Percentiles rank a stretch among this genome's conserved stretches.
Conservation (phyloP, 2,888 invertebrate species). For the Ectobius pallidus region DNA sequence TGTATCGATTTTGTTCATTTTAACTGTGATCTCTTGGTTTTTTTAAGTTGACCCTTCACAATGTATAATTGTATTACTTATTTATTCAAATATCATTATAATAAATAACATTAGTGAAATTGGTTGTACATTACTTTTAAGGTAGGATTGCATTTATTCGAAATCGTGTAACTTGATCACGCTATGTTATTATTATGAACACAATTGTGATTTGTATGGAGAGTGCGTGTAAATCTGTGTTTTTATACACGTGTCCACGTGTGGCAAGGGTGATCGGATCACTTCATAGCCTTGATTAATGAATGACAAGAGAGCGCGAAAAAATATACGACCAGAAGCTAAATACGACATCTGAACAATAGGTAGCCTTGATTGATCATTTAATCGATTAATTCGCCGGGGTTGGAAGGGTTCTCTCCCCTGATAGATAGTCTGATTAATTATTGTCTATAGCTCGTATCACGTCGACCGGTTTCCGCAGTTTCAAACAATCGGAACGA, state of each 20-base stretch:
- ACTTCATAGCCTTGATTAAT: slow-evolving; percentile 11
- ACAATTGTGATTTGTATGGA: too few relatives aligned
- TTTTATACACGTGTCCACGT: background rate
- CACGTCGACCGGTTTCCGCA: background rate
- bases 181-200: too few relatives aligned
- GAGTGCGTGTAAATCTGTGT: background rate
- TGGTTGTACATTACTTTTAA: too few relatives aligned
- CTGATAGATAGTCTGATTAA: slow-evolving; percentile 16
- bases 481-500: background rate
- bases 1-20: too few relatives aligned
- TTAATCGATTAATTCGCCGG: slow-evolving; percentile 14
- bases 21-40: too few relatives aligned
- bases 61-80: too few relatives aligned
- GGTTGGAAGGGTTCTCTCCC: background rate
- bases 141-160: too few relatives aligned
- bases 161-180: too few relatives aligned
- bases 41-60: too few relatives aligned
- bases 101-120: too few relatives aligned
- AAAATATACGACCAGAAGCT: background rate
- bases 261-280: background rate
- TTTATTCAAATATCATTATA: too few relatives aligned
- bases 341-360: background rate
- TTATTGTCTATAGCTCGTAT: slow-evolving; percentile 18
- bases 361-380: slow-evolving; percentile 11
- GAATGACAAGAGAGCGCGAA: background rate